Evolutionary conservation across 1,140 invertebrate genomes (phyloP), one percentile per base, ranked within the genome.

Genomic region (Drosophila littoralis): DNA sequence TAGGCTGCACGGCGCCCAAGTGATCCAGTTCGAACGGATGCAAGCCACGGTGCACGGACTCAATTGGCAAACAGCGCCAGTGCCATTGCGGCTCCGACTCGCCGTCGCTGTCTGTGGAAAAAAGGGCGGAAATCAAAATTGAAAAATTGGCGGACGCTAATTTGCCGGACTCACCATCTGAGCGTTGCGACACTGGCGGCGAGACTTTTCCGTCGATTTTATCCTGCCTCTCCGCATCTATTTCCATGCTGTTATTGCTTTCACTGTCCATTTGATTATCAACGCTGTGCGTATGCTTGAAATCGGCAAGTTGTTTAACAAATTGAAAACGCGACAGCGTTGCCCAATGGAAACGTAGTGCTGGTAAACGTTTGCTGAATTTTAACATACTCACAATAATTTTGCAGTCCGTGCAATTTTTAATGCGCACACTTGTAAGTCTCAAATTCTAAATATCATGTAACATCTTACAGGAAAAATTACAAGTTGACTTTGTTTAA

Each of bases 41-140:
- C 13, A 82, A 43, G 4, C 79, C 65, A 1, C 84, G 83, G 48
- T 93, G 93, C 5, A 93, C 90, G 15, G 92, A 86, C 50, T 90
- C 75, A 17, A 93, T 90, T 46, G 84, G 86, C 40, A 84, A 86
- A 7, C 93, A 93, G 10, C 89, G 71, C 92, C 92, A 86, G 3
- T 76, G 64, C 35, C 63, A 58, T 8, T 70, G 40, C 7, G 67
- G 28, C 8, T 73, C 75, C 40, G 80, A 45, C 7, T 79, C 46
- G 7, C 13, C 63, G n/a, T 66, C 57, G 7, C 65, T 68, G 33
- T 43, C 70, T 73, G 28, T 7, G 9, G n/a, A n/a, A 36, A 36
- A 33, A 35, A 7, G n/a, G 7, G 7, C 3, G 8, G 17, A 22
- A 36, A 17, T 52, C 4, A 33, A 32, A 32, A 51, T 33, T 22